Evolutionary conservation across 1,140 invertebrate species (phyloP).

Genomic region (Trichoplusia ni): DNA sequence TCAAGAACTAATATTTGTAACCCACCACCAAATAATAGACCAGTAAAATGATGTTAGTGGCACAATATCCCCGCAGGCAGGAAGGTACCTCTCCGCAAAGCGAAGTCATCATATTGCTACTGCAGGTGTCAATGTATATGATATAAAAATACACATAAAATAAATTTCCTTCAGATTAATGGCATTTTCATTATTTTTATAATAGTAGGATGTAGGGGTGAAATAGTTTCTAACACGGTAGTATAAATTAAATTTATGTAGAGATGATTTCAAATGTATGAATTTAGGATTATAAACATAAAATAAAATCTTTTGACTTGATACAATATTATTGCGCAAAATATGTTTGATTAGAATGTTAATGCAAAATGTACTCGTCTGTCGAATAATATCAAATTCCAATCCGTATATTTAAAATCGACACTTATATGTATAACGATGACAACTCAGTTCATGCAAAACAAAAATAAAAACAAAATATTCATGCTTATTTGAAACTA

Average conservation of each 20-base stretch:
- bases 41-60: constrained; percentile 68
- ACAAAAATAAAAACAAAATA: constrained; percentile 4
- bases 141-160: constrained; percentile 43
- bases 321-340: constrained; percentile 9
- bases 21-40: constrained; percentile 68
- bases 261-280: constrained; percentile 2
- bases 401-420: no score
- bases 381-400: no score
- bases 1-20: constrained; percentile 50
- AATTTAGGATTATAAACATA: background rate
- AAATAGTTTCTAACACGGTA: constrained; percentile 29
- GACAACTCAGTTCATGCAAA: constrained; percentile 3
- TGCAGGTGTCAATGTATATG: constrained; percentile 44
- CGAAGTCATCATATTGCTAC: constrained; percentile 71
- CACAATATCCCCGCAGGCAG: constrained; percentile 79
- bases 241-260: constrained; percentile 20
- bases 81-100: constrained; percentile 81
- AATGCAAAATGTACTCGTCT: background rate
- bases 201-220: constrained; percentile 10
- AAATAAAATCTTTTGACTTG: background rate
- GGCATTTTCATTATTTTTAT: constrained; percentile 53
- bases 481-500: constrained; percentile 1
- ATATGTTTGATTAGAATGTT: constrained; percentile 13
- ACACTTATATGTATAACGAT: no score
- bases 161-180: constrained; percentile 40